Percentiles rank a stretch among this genome's conserved stretches.
Conservation (phyloP, 2,113 vertebrate species). For the Nesogale talazaci region DNA sequence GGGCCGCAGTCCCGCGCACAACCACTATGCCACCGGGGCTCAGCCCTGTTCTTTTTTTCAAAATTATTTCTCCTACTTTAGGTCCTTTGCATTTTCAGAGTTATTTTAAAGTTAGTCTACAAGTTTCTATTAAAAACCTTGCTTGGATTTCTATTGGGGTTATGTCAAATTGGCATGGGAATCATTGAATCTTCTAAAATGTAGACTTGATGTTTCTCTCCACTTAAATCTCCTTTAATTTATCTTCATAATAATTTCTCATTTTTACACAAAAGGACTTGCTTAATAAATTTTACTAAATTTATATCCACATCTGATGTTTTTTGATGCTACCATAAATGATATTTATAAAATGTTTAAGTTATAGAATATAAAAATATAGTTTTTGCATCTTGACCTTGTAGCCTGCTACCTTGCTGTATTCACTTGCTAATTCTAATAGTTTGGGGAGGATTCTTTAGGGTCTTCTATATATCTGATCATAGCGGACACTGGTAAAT, state of each 20-base stretch:
- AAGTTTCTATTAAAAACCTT: no score
- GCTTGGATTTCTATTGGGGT: no score
- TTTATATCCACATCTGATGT: not conserved
- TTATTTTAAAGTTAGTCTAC: no score
- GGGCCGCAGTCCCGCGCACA: no score
- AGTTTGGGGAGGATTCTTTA: not conserved
- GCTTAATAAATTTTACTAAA: not conserved
- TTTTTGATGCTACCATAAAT: conserved; percentile 2
- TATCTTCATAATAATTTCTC: no score
- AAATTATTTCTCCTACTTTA: not conserved
- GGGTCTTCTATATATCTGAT: not conserved
- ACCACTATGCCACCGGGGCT: no score
- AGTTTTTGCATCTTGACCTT: not conserved
- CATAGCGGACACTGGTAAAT: not conserved
- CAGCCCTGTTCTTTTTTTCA: no score
- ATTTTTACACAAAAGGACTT: not conserved
- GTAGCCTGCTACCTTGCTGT: not conserved
- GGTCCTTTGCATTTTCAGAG: not conserved
- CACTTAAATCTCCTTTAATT: no score
- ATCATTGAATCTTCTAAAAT: no score
- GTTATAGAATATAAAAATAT: not conserved
- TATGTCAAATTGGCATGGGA: no score
- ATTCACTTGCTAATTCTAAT: conserved; percentile 10
- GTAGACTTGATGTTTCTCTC: no score
- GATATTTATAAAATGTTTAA: not conserved